Evolutionary conservation across 2,797 vertebrate genomes (phyloP).

Genomic region (Amblyraja radiata): DNA sequence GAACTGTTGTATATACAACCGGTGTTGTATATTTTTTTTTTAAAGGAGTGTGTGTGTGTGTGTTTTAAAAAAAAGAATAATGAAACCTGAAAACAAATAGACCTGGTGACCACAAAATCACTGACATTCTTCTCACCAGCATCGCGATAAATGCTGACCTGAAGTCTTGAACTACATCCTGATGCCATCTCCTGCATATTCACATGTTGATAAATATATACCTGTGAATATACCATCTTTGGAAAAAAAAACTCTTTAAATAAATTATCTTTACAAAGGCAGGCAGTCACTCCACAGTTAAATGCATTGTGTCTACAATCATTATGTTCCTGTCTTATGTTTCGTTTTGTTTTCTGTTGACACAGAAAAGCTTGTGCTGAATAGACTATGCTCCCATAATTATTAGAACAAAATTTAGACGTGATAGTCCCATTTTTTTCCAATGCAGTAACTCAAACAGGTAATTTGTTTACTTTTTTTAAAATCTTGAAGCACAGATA

Average conservation of each 20-base stretch:
- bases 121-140: constrained; percentile 21
- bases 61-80: not conserved
- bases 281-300: constrained; percentile 29
- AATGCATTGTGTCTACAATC: constrained; percentile 37
- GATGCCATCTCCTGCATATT: constrained; percentile 26
- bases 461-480: not conserved
- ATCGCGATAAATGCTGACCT: not conserved
- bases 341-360: not conserved
- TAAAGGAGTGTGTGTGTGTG: not conserved
- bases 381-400: not conserved
- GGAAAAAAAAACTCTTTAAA: constrained; percentile 35
- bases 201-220: constrained; percentile 36
- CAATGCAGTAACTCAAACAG: constrained; percentile 30
- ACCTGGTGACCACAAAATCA: constrained; percentile 24
- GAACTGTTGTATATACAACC: not conserved
- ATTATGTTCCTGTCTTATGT: constrained; percentile 19
- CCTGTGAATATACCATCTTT: constrained; percentile 38
- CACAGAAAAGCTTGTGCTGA: constrained; percentile 25
- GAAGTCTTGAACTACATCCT: constrained; percentile 9
- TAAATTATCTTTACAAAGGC: constrained; percentile 38
- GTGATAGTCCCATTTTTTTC: constrained; percentile 9
- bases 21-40: not conserved
- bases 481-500: constrained; percentile 57
- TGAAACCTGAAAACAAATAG: constrained; percentile 19
- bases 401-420: constrained; percentile 15